Evolutionary conservation across 2,888 invertebrate species (phyloP).

Genomic region (Dendrolimus pini): DNA sequence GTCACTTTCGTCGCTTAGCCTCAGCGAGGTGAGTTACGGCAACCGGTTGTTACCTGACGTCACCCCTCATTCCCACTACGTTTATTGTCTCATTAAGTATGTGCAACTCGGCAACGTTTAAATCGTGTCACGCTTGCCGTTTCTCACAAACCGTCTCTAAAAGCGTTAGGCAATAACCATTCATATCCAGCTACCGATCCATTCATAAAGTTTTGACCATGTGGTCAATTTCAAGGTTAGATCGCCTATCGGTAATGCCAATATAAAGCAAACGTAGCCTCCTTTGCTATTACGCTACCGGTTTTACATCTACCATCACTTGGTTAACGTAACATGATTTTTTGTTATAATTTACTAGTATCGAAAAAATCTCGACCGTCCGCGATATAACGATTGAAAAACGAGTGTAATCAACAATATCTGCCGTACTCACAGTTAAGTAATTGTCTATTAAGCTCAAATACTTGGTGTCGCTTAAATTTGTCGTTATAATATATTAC

Average conservation of each 20-base stretch:
- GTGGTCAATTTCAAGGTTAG: slow-evolving; percentile 44
- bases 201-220: slow-evolving; percentile 43
- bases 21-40: background rate
- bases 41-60: background rate
- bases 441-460: no score
- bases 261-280: slow-evolving; percentile 25
- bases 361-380: no score
- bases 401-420: no score
- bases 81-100: background rate
- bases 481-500: no score
- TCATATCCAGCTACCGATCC: slow-evolving; percentile 43
- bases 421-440: no score
- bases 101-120: background rate
- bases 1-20: background rate
- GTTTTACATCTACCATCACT: slow-evolving; percentile 40
- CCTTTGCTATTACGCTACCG: slow-evolving; percentile 50
- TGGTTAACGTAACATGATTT: no score
- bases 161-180: slow-evolving; percentile 32
- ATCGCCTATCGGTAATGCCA: slow-evolving; percentile 32
- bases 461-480: no score
- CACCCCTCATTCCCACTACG: background rate
- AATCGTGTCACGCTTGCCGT: slow-evolving; percentile 27
- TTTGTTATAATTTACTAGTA: no score
- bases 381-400: no score
- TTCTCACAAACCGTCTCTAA: slow-evolving; percentile 29